Evolutionary conservation across 1,140 invertebrate species (phyloP).

Genomic region (Gerris buenoi): DNA sequence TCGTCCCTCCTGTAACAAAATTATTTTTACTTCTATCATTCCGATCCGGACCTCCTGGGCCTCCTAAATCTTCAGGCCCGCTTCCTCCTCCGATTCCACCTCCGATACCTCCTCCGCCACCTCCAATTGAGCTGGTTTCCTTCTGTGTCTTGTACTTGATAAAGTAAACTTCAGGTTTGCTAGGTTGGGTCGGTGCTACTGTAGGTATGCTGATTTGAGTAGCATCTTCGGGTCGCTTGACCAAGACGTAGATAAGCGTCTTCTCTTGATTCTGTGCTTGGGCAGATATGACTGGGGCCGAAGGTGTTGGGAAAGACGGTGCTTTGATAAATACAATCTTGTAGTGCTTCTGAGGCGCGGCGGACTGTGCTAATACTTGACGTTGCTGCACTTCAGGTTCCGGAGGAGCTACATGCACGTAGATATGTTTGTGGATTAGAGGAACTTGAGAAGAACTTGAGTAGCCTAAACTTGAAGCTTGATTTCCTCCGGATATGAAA

Average conservation of each 20-base stretch:
- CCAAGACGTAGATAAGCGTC: too few relatives aligned
- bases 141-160: conserved; percentile 70
- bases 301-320: conserved; percentile 53
- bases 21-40: too few relatives aligned
- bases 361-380: conserved; percentile 37
- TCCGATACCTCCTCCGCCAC: neutral
- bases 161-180: conserved; percentile 75
- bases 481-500: neutral
- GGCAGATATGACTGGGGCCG: conserved; percentile 53
- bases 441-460: conserved; percentile 31
- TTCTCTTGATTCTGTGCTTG: too few relatives aligned
- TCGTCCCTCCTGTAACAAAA: too few relatives aligned
- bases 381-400: conserved; percentile 44
- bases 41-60: conserved; percentile 25
- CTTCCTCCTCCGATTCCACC: neutral
- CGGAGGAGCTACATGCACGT: conserved; percentile 64
- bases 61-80: conserved; percentile 4
- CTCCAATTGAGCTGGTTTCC: conserved; percentile 28
- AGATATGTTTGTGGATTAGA: conserved; percentile 60
- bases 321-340: conserved; percentile 82
- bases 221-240: conserved; percentile 58
- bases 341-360: conserved; percentile 63
- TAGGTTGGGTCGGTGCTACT: conserved; percentile 55
- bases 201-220: conserved; percentile 59
- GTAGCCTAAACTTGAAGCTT: conserved; percentile 24